Evolutionary conservation across 92 coral and sea anemone species (phyloP).

Genomic region (Actinostola sp.): DNA sequence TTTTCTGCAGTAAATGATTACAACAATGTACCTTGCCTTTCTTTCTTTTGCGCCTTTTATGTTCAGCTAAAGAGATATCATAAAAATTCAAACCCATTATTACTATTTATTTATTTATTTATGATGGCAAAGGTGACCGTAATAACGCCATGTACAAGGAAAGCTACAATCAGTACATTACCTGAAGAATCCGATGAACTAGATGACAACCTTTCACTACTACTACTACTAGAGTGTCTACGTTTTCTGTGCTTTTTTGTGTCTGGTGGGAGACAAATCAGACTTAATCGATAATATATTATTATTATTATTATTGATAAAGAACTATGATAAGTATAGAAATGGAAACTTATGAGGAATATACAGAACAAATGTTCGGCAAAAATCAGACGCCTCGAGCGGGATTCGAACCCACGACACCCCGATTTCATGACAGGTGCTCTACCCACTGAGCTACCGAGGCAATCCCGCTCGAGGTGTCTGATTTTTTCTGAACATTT

Average conservation of each 20-base stretch:
- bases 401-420: too few relatives aligned
- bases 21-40: conserved; percentile 71
- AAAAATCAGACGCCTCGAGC: too few relatives aligned
- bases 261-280: conserved; percentile 12
- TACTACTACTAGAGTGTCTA: conserved; percentile 57
- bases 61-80: conserved; percentile 37
- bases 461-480: too few relatives aligned
- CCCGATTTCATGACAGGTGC: too few relatives aligned
- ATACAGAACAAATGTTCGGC: too few relatives aligned
- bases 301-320: too few relatives aligned
- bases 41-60: conserved; percentile 57
- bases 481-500: too few relatives aligned
- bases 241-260: conserved; percentile 39
- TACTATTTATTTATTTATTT: background rate
- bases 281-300: too few relatives aligned
- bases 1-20: too few relatives aligned
- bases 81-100: background rate
- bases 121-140: background rate
- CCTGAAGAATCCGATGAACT: conserved; percentile 57
- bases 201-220: conserved; percentile 39
- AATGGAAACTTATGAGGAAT: too few relatives aligned
- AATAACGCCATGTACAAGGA: background rate
- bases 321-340: too few relatives aligned
- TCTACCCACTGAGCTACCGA: too few relatives aligned
- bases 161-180: conserved; percentile 7